These are phyloP conservation scores for Diadema setosum DNA, from an alignment of 35 echinoderm and acorn worm genomes.

Conservation along the genomic window DNA sequence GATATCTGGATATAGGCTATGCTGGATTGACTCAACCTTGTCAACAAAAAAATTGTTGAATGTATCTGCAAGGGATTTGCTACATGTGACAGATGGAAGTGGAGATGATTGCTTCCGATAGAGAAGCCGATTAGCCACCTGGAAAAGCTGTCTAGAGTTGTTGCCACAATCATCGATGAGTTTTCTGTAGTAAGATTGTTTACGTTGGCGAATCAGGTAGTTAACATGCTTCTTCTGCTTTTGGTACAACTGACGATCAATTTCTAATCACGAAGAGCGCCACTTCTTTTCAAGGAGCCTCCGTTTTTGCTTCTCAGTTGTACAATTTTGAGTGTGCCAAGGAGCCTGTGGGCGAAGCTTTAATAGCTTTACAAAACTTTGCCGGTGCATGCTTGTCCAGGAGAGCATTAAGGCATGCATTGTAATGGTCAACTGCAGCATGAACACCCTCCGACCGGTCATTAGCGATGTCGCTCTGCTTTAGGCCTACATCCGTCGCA, in stretches of 20 bases:
- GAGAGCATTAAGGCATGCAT: neutral
- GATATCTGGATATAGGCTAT: neutral
- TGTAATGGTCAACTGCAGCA: no score
- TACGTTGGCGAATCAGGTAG: neutral
- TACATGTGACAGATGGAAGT: neutral
- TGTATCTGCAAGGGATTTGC: neutral
- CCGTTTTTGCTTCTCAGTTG: neutral
- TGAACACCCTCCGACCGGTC: no score
- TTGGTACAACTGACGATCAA: slow-evolving; percentile 28
- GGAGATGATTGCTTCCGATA: neutral
- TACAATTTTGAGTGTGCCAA: slow-evolving; percentile 1
- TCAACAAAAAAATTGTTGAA: neutral
- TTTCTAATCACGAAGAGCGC: slow-evolving; percentile 1
- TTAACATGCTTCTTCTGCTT: neutral
- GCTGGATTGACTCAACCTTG: neutral
- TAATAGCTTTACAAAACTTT: neutral
- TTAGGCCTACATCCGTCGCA: neutral
- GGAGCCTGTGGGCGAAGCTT: neutral
- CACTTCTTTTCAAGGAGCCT: slow-evolving; percentile 9
- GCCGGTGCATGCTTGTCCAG: neutral
- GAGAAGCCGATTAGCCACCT: neutral
- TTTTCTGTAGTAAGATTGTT: slow-evolving; percentile 3
- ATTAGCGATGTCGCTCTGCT: neutral
- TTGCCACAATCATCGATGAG: neutral
- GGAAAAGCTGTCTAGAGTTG: slow-evolving; percentile 1